Conservation (phyloP, 35 echinoderm and acorn worm genomes). For the Eucidaris tribuloides region DNA sequence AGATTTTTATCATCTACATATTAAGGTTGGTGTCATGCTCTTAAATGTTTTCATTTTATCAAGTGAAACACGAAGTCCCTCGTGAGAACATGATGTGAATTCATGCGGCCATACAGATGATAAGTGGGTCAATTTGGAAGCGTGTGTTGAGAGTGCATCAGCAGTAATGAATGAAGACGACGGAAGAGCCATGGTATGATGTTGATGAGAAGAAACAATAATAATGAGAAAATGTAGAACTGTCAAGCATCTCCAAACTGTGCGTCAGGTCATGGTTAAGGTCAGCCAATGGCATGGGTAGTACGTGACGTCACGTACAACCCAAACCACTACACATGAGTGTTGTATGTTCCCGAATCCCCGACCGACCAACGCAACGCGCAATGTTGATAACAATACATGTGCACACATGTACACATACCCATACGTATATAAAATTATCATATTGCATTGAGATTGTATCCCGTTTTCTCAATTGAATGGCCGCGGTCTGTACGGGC, state of each 20-base stretch:
- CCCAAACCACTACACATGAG: conserved; percentile 11
- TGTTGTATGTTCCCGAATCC: conserved; percentile 14
- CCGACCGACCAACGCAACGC: conserved; percentile 22
- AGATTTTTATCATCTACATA: too few relatives aligned
- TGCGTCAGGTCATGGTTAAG: conserved; percentile 19
- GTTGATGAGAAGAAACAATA: too few relatives aligned
- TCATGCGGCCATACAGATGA: too few relatives aligned
- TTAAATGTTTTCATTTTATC: too few relatives aligned
- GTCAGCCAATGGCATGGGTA: conserved; percentile 5
- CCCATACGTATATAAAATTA: conserved; percentile 3
- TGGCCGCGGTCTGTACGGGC: not conserved
- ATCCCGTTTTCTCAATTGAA: not conserved
- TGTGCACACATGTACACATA: not conserved
- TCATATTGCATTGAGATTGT: too few relatives aligned
- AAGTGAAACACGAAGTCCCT: too few relatives aligned
- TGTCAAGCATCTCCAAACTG: conserved; percentile 1
- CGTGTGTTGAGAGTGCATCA: too few relatives aligned
- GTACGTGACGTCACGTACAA: conserved; percentile 23
- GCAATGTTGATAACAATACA: conserved; percentile 31
- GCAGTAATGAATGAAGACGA: too few relatives aligned
- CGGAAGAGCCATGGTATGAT: too few relatives aligned
- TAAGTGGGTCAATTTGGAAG: too few relatives aligned
- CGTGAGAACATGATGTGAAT: too few relatives aligned
- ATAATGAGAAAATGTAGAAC: not conserved
- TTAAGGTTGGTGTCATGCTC: too few relatives aligned